These are phyloP conservation scores for Nothoprocta pentlandii DNA, from an alignment of 2,113 vertebrate species.

Conservation along the genomic window DNA sequence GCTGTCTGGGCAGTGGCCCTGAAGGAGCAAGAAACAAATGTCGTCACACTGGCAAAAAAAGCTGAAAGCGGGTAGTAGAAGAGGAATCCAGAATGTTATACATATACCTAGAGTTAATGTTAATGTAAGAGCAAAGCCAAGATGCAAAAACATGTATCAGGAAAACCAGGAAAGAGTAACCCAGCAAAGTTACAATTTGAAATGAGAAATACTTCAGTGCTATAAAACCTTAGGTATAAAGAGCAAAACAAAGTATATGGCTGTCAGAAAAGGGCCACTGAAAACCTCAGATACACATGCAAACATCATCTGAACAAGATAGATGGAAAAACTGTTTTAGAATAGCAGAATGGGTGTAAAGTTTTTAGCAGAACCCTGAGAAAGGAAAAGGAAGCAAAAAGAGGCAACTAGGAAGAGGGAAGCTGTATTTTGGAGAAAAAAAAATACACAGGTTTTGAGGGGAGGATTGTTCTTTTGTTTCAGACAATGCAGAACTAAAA, in stretches of 20 bases:
- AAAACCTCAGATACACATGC: background rate
- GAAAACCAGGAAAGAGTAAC: background rate
- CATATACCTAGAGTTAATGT: background rate
- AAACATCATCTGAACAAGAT: background rate
- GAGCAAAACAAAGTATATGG: background rate
- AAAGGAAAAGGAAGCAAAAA: no score
- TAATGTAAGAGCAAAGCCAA: background rate
- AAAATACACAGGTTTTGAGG: background rate
- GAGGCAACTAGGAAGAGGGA: background rate
- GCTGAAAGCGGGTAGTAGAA: background rate
- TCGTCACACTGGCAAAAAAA: background rate
- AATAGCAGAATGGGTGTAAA: background rate
- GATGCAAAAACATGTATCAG: background rate
- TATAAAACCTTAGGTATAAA: background rate
- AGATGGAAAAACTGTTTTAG: background rate
- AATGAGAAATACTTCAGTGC: background rate
- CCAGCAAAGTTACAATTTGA: background rate
- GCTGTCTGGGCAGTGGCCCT: background rate
- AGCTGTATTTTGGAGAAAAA: background rate
- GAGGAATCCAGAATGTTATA: background rate
- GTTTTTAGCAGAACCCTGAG: background rate
- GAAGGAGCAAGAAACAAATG: slow-evolving; percentile 5
- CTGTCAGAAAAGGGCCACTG: background rate
- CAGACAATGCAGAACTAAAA: background rate
- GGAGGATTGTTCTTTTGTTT: background rate